Conservation (phyloP, 2,888 invertebrate species). For the Drosophila neotestacea region DNA sequence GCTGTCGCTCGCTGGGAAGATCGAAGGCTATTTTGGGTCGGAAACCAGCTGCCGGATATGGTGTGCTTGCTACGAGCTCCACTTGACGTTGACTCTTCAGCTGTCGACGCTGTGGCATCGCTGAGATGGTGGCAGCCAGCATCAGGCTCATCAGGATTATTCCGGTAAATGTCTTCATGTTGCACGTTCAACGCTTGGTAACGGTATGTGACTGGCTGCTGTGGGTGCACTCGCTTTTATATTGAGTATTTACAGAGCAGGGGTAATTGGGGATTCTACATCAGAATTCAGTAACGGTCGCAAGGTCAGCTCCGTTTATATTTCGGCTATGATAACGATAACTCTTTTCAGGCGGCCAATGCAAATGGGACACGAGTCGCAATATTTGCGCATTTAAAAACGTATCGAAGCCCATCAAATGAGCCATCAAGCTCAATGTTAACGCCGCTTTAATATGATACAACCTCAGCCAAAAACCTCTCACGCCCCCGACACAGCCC, state of each 20-base stretch:
- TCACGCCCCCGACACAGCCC: conserved; percentile 10
- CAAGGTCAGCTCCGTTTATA: conserved; percentile 59
- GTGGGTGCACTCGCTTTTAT: conserved; percentile 68
- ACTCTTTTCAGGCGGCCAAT: conserved; percentile 58
- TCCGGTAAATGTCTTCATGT: conserved; percentile 58
- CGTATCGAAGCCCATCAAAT: conserved; percentile 67
- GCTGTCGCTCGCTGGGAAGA: conserved; percentile 71
- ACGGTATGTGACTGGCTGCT: conserved; percentile 76
- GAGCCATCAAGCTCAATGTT: conserved; percentile 77
- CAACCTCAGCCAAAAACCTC: conserved; percentile 28
- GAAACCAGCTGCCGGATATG: conserved; percentile 82
- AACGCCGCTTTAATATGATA: conserved; percentile 72
- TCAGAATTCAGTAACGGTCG: conserved; percentile 82
- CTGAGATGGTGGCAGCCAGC: conserved; percentile 39
- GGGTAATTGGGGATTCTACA: conserved; percentile 59
- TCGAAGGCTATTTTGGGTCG: conserved; percentile 78
- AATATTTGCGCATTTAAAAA: conserved; percentile 76
- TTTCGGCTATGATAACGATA: conserved; percentile 70
- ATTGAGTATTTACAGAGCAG: conserved; percentile 8
- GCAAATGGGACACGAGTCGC: conserved; percentile 71
- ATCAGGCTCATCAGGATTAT: conserved; percentile 55
- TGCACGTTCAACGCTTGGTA: conserved; percentile 55
- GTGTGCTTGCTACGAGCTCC: conserved; percentile 71
- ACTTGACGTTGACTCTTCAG: conserved; percentile 73
- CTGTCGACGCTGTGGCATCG: conserved; percentile 59